These are phyloP conservation scores for Drosophila acutilabella DNA, from an alignment of 2,888 invertebrate species.

Conservation along the genomic window DNA sequence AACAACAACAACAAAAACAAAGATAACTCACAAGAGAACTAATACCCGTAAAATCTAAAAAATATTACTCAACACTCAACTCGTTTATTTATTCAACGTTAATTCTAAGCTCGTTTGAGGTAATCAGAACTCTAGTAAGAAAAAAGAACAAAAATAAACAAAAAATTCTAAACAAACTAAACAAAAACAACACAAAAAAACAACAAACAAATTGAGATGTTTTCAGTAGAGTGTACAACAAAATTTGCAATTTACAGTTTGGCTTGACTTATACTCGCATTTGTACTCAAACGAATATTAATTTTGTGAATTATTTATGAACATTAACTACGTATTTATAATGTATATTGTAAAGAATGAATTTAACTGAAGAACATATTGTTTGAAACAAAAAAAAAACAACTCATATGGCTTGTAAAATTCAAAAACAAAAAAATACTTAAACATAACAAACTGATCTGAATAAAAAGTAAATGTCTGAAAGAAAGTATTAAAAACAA, in stretches of 20 bases:
- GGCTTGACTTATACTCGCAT: slow-evolving; percentile 81
- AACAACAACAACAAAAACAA: slow-evolving; percentile 3
- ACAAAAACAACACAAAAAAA: slow-evolving; percentile 1
- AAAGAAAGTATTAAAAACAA: slow-evolving; percentile 7
- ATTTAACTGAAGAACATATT: slow-evolving; percentile 53
- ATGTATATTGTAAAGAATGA: slow-evolving; percentile 63
- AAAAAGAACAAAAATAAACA: slow-evolving; percentile 10
- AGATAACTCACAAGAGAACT: not conserved
- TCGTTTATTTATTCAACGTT: slow-evolving; percentile 55
- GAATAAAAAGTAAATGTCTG: slow-evolving; percentile 19
- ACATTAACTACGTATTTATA: slow-evolving; percentile 56
- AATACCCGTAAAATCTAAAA: slow-evolving; percentile 3
- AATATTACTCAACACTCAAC: slow-evolving; percentile 26
- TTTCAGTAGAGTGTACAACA: slow-evolving; percentile 31
- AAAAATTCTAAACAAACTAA: slow-evolving; percentile 1
- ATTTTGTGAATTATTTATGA: slow-evolving; percentile 61
- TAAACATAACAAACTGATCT: slow-evolving; percentile 14
- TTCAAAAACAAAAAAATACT: slow-evolving; percentile 8
- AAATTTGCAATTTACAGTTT: slow-evolving; percentile 41
- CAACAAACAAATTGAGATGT: slow-evolving; percentile 18
- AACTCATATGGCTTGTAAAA: slow-evolving; percentile 23
- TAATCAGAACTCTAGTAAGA: slow-evolving; percentile 15
- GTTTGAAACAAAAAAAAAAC: slow-evolving; percentile 25
- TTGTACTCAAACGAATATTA: slow-evolving; percentile 76
- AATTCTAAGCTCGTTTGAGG: slow-evolving; percentile 27